Evolutionary conservation across 2,113 vertebrate genomes (phyloP).

Genomic region (Mastomys coucha): DNA sequence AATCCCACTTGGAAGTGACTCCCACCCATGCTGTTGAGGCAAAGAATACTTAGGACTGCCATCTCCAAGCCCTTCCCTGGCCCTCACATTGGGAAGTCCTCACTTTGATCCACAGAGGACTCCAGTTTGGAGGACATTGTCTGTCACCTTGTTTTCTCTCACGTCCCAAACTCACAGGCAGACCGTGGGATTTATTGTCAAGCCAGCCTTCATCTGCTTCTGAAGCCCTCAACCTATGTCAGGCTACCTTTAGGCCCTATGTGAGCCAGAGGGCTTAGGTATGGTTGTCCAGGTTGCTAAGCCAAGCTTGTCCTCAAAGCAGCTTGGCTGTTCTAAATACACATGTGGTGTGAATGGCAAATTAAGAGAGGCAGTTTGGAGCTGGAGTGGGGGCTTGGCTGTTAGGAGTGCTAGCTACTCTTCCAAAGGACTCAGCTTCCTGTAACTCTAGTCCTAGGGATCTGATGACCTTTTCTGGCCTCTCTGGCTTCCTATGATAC

Average conservation of each 20-base stretch:
- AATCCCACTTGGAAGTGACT: background rate
- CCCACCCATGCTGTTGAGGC: background rate
- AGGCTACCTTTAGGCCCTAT: background rate
- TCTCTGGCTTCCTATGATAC: background rate
- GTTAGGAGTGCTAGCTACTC: background rate
- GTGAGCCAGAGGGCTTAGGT: background rate
- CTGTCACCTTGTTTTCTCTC: background rate
- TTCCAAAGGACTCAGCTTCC: background rate
- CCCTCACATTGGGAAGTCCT: background rate
- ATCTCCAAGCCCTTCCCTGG: background rate
- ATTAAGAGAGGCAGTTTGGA: background rate
- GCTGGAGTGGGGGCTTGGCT: background rate
- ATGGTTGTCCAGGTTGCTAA: background rate
- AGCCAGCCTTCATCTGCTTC: background rate
- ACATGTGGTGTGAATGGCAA: background rate
- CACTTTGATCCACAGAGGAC: background rate
- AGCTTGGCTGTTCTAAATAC: background rate
- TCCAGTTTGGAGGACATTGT: background rate
- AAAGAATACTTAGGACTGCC: background rate
- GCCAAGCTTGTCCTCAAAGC: background rate
- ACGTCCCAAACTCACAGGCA: too few relatives aligned
- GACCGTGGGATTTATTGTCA: too few relatives aligned
- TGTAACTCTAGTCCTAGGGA: background rate
- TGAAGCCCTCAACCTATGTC: too few relatives aligned
- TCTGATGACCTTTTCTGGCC: background rate